Base-by-base conservation (phyloP, 1,140 invertebrate genomes). In the Bombus confusus region DNA sequence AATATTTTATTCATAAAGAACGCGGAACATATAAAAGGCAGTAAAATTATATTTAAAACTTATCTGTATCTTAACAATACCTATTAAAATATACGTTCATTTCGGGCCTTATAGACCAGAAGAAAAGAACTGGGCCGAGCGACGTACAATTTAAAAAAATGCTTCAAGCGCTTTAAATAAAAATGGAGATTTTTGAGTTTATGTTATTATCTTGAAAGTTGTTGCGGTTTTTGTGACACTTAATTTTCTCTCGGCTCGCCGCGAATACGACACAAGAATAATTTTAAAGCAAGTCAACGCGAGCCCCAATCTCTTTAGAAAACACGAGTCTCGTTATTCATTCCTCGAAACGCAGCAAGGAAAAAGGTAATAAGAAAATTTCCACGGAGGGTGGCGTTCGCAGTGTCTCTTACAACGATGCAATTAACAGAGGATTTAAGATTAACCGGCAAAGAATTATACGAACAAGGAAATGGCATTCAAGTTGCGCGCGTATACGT, bases 381-480 rank as follows among this genome's bases (percentile, higher is more conserved):
- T 66, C 13, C 10, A 10, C 10, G 10, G 34, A 28, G 22, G 37
- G 25, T n/a, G 37, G 31, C 66, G 9, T 25, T 15, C 18, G 13
- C 37, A 52, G 47, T 52, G 47, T 52, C 22, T 25, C 37, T 39
- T 37, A 80, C 64, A 86, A 87, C 81, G 79, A 81, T 72, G 87
- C 80, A 89, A 89, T 89, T 89, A 89, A 72, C 88, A 77, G 85
- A 62, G 85, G 74, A 76, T 83, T 86, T 62, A 76, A 89, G 84
- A 89, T 86, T 83, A 86, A 89, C 74, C 72, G 43, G 69, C 22
- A 71, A 89, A 86, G 85, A 89, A 64, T 86, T 89, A 52, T 52
- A 80, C 72, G 39, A 69, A 72, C 75, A 89, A 80, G 87, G 69
- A 83, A 88, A 78, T 76, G 62, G 59, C 72, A 57, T 76, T 74